A percentile compares a stretch with the other conserved stretches of the same genome.
Evolutionary conservation across 2,113 vertebrate species (phyloP).

Genomic region (Percina caprodes): DNA sequence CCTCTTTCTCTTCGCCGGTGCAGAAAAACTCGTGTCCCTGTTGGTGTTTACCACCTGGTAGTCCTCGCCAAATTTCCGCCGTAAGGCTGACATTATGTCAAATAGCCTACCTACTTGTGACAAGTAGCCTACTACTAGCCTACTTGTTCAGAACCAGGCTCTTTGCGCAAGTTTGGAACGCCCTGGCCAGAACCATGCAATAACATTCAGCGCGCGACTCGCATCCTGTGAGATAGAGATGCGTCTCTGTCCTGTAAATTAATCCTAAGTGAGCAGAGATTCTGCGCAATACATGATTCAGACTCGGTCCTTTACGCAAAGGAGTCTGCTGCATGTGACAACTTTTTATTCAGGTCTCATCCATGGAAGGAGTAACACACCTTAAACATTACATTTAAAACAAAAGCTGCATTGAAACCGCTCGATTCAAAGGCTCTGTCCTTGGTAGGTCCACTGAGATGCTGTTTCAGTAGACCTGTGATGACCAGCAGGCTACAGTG

Average conservation of each 20-base stretch:
- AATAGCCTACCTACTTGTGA: not conserved
- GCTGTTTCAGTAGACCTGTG: constrained; percentile 4
- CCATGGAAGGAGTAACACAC: not conserved
- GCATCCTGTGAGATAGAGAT: constrained; percentile 54
- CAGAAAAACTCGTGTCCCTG: constrained; percentile 72
- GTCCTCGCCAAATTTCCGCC: constrained; percentile 89
- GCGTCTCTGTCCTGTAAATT: constrained; percentile 46
- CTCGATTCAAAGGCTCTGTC: constrained; percentile 1
- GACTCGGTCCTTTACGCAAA: constrained; percentile 46
- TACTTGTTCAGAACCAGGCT: constrained; percentile 40
- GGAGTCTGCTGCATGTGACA: constrained; percentile 37
- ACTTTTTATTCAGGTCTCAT: constrained; percentile 53
- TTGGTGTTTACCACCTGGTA: constrained; percentile 87
- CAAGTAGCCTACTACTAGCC: not conserved
- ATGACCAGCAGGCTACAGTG: constrained; percentile 8
- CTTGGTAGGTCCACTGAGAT: constrained; percentile 30
- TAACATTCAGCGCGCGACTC: constrained; percentile 41
- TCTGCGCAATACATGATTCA: constrained; percentile 67
- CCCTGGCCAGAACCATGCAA: constrained; percentile 34
- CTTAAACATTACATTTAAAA: not conserved
- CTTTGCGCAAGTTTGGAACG: constrained; percentile 63
- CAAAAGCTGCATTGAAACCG: constrained; percentile 6
- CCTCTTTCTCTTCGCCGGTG: constrained; percentile 85
- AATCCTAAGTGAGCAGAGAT: constrained; percentile 53
- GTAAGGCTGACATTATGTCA: constrained; percentile 83